Conservation (phyloP, 2,888 invertebrate genomes). For the Odontocolon sp. region DNA sequence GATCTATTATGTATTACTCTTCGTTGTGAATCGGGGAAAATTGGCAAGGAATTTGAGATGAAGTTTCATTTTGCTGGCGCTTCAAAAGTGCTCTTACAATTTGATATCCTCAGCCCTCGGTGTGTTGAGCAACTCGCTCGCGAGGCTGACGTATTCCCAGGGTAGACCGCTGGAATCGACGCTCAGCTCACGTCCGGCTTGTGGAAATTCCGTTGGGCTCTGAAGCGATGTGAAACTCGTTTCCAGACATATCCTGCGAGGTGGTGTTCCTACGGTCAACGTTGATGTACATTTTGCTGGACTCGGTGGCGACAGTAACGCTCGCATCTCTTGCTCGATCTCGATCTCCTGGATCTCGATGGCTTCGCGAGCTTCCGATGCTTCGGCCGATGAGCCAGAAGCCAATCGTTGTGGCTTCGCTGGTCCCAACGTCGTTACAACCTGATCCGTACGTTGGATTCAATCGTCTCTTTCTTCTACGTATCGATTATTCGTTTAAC, state of each 20-base stretch:
- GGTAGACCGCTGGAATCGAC: slow-evolving; percentile 79
- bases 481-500: background rate
- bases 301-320: slow-evolving; percentile 82
- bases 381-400: slow-evolving; percentile 75
- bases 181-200: slow-evolving; percentile 77
- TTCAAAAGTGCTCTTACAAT: slow-evolving; percentile 72
- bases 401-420: slow-evolving; percentile 87
- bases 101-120: slow-evolving; percentile 73
- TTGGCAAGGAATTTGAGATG: no score
- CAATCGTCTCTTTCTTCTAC: slow-evolving; percentile 27
- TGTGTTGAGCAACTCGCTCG: slow-evolving; percentile 76
- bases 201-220: slow-evolving; percentile 81
- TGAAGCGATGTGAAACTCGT: slow-evolving; percentile 89
- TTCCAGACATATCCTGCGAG: slow-evolving; percentile 85
- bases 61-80: slow-evolving; percentile 42
- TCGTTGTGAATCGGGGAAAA: no score
- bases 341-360: slow-evolving; percentile 72
- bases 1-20: background rate
- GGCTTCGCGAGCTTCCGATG: slow-evolving; percentile 70
- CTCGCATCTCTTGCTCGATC: slow-evolving; percentile 77
- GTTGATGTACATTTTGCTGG: slow-evolving; percentile 81
- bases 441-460: slow-evolving; percentile 80
- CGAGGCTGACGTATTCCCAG: slow-evolving; percentile 82
- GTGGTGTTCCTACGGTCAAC: slow-evolving; percentile 71
- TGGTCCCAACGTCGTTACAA: slow-evolving; percentile 90